phyloP scores from a whole-genome alignment of 2,888 invertebrate species.

The Anthrax anthrax region DNA sequence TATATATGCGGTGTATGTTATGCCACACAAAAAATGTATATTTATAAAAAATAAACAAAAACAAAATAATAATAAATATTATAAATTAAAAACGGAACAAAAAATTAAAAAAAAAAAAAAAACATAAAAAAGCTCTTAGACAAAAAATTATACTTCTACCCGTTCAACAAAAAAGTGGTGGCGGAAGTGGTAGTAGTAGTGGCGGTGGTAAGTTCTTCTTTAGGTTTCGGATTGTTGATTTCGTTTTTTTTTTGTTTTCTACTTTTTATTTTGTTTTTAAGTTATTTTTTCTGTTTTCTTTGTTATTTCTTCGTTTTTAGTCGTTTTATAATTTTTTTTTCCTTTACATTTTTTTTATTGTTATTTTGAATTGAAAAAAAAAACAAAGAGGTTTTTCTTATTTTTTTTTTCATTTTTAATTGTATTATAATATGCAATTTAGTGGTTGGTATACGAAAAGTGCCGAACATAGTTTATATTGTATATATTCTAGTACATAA shows the following conservation, averaged over 20 bases:
- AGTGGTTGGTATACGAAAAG: too few species aligned
- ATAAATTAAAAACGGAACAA: neutral
- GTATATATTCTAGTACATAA: too few species aligned
- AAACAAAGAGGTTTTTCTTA: too few species aligned
- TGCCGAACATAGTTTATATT: too few species aligned
- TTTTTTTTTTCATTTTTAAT: too few species aligned
- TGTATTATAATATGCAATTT: too few species aligned
- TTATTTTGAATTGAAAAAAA: too few species aligned
- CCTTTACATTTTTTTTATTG: neutral
- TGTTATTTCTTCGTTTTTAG: neutral
- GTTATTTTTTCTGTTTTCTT: neutral
- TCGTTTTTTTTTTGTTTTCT: neutral
- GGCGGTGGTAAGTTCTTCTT: constrained; percentile 27
- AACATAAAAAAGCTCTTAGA: constrained; percentile 22
- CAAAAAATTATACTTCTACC: constrained; percentile 33
- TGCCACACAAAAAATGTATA: too few species aligned
- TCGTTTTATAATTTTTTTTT: neutral
- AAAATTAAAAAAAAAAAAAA: constrained; percentile 2
- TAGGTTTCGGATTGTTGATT: neutral
- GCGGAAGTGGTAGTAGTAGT: neutral
- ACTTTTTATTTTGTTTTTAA: neutral
- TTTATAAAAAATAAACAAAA: neutral
- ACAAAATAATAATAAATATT: neutral
- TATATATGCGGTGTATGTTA: too few species aligned
- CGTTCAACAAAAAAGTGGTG: constrained; percentile 16